Evolutionary conservation across 2,797 vertebrate species (phyloP), one percentile per base, ranked within the genome.

Genomic region (Serranus cabrilla): DNA sequence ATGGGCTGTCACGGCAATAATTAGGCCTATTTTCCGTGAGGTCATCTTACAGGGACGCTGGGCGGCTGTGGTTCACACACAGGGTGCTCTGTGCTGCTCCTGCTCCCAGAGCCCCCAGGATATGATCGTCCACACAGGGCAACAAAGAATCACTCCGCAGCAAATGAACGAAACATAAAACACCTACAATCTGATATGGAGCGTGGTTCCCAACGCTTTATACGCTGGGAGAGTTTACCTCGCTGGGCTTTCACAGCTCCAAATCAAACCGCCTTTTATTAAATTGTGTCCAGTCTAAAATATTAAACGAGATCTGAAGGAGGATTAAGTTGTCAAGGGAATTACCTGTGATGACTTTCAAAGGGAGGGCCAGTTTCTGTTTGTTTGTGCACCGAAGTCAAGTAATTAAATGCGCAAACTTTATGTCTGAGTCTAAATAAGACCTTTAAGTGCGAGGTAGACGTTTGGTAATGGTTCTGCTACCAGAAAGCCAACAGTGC

Each of bases 11-110:
- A 95, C 93, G 84, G 92, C 92, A 93, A 94, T 95, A 95, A 95
- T 96, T 95, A 95, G 94, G 89, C 91, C 91, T 91, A 94, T 96
- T 95, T 96, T 95, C 94, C 93, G 67, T 93, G 93, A 93, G 94
- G 94, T 95, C 95, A 93, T 85, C 90, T 95, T 95, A 95, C 95
- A 94, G 92, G 91, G 92, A 93, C 88, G 91, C 93, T 89, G 92
- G 93, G 92, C 95, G 93, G 93, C 94, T 94, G 93, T 93, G 93
- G 94, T 95, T 94, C 93, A 91, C 93, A 94, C 93, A 94, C 92
- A 92, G 92, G 91, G 81, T 87, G 90, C 92, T 92, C 93, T 93
- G 92, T 93, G 90, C 87, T 81, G 71, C 76, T 80, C 58, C 83
- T 80, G 89, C 88, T n/a, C 89, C 88, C 82, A 87, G 81, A 92